Percentiles rank a stretch among this genome's conserved stretches.
Conservation (phyloP, 2,113 vertebrate species). For the Hyla sarda region DNA sequence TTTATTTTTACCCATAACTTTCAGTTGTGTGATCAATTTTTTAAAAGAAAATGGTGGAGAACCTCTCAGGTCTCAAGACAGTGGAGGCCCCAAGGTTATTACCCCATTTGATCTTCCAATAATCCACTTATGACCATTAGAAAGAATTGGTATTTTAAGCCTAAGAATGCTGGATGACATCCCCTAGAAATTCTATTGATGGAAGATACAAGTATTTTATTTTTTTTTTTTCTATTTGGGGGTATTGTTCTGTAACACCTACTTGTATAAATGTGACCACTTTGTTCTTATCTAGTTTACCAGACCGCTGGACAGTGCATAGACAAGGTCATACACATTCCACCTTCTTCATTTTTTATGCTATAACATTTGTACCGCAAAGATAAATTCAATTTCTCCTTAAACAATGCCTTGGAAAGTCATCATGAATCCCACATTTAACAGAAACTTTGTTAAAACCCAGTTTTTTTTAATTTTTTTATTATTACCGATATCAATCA, state of each 20-base stretch:
- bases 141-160: too few species aligned
- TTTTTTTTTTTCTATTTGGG: neutral
- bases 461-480: conserved; percentile 26
- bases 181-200: neutral
- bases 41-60: too few species aligned
- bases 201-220: too few species aligned
- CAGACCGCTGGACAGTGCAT: too few species aligned
- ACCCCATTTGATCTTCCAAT: too few species aligned
- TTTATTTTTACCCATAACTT: too few species aligned
- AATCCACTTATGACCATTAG: too few species aligned
- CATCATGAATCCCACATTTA: conserved; percentile 22
- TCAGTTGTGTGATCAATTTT: too few species aligned
- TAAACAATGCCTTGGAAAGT: neutral
- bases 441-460: conserved; percentile 38
- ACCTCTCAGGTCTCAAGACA: too few species aligned
- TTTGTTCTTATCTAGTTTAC: neutral
- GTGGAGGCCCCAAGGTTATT: too few species aligned
- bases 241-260: neutral
- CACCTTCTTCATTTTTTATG: neutral
- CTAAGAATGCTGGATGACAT: too few species aligned
- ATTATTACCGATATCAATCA: conserved; percentile 56
- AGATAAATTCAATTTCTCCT: neutral
- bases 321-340: neutral
- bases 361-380: neutral
- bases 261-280: neutral